Conservation (phyloP, 2,113 vertebrate species). For the Epinephelus moara region DNA sequence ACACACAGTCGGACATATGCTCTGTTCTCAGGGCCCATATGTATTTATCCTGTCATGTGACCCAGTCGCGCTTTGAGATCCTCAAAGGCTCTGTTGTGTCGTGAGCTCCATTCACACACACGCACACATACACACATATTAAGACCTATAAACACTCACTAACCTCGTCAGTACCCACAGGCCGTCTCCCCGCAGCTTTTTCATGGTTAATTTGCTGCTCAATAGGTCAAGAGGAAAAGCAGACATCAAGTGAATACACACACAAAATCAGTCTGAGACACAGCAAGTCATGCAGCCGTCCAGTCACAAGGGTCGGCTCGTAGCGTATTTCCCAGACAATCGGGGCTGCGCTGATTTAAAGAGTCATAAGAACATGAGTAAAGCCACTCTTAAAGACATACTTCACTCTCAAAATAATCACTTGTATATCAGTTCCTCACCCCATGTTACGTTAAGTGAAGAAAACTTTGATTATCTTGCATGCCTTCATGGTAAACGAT, state of each 20-base stretch:
- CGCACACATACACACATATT: conserved; percentile 5
- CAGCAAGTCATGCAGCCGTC: conserved; percentile 43
- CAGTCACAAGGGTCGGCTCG: conserved; percentile 26
- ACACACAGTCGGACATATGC: conserved; percentile 46
- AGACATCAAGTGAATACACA: conserved; percentile 49
- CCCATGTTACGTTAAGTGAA: too few species aligned
- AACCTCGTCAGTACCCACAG: conserved; percentile 39
- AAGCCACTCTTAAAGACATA: conserved; percentile 1
- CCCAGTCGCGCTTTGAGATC: conserved; percentile 59
- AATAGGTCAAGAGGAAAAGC: conserved; percentile 73
- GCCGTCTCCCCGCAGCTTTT: conserved; percentile 50
- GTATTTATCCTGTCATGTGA: conserved; percentile 73
- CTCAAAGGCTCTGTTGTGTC: conserved; percentile 73
- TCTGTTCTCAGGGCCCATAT: conserved; percentile 60
- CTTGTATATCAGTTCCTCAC: too few species aligned
- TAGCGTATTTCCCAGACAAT: conserved; percentile 47
- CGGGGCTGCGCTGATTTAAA: conserved; percentile 31
- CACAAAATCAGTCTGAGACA: not conserved
- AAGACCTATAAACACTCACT: conserved; percentile 55
- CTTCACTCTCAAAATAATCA: too few species aligned
- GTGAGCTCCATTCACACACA: conserved; percentile 29
- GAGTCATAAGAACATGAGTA: conserved; percentile 30
- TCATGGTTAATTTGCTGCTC: conserved; percentile 75
- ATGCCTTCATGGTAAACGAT: too few species aligned
- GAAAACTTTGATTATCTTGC: too few species aligned